Conservation (phyloP, 2,888 invertebrate species). For the Macropis europaea region DNA sequence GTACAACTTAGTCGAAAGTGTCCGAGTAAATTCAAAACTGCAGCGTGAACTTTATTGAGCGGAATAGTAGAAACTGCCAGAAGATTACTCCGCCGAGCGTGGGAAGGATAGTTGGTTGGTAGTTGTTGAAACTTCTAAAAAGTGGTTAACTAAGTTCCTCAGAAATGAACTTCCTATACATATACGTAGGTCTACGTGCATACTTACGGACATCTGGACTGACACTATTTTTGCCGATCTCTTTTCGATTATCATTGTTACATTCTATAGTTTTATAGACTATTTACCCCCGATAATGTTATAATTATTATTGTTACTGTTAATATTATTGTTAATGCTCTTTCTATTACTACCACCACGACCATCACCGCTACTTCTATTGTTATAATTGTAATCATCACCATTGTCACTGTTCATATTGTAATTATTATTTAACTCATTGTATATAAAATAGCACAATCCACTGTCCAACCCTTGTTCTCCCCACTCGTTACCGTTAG, state of each 20-base stretch:
- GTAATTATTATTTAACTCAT: too few species aligned
- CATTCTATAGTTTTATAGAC: too few species aligned
- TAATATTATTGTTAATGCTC: too few species aligned
- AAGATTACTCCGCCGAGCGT: conserved; percentile 69
- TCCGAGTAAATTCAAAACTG: conserved; percentile 70
- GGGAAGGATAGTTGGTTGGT: conserved; percentile 31
- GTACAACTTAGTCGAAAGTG: conserved; percentile 50
- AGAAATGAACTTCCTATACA: conserved; percentile 67
- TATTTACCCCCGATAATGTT: too few species aligned
- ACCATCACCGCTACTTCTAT: too few species aligned
- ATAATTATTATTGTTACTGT: too few species aligned
- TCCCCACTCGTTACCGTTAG: too few species aligned
- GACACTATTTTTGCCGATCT: conserved; percentile 39
- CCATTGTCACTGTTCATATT: too few species aligned
- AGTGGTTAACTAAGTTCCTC: conserved; percentile 70
- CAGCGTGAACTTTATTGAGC: conserved; percentile 72
- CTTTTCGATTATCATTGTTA: conserved; percentile 29
- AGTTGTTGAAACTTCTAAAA: conserved; percentile 71
- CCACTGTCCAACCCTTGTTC: too few species aligned
- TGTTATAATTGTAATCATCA: too few species aligned
- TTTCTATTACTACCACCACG: too few species aligned
- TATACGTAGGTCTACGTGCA: conserved; percentile 54
- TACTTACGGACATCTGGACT: conserved; percentile 51
- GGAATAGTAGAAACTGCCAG: conserved; percentile 68
- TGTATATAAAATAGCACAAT: too few species aligned